Percentiles rank a stretch among this genome's conserved stretches.
Evolutionary conservation across 2,113 vertebrate genomes (phyloP).

Genomic region (Amblyornis subalaris): DNA sequence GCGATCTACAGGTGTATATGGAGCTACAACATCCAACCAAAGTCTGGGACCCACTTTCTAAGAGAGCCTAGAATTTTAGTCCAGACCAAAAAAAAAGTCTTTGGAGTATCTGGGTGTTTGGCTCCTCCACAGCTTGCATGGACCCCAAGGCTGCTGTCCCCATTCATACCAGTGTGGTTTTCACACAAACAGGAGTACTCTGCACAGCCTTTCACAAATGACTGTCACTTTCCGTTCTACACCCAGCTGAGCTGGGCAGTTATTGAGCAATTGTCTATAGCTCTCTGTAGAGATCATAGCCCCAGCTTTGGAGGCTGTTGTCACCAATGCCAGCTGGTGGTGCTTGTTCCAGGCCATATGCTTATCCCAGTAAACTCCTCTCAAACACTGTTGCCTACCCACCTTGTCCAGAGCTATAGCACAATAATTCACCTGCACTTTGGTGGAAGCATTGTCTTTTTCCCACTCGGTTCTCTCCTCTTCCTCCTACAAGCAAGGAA

Average conservation of each 20-base stretch:
- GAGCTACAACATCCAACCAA: rapidly evolving
- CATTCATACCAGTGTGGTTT: neutral
- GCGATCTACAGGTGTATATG: neutral
- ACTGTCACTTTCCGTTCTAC: neutral
- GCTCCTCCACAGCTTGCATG: rapidly evolving
- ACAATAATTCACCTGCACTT: neutral
- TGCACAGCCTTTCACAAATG: neutral
- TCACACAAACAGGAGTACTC: neutral
- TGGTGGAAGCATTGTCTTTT: neutral
- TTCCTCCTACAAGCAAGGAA: neutral
- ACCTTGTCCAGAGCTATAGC: neutral
- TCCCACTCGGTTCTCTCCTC: neutral
- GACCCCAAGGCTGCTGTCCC: neutral
- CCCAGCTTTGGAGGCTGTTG: neutral
- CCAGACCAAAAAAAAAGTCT: neutral
- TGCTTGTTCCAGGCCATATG: neutral
- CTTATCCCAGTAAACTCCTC: neutral
- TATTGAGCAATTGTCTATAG: neutral
- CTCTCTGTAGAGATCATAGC: neutral
- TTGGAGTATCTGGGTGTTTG: neutral
- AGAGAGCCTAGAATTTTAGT: neutral
- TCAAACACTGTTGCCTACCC: neutral
- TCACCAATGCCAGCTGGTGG: neutral
- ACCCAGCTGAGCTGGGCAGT: neutral
- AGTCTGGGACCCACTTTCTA: neutral